These are phyloP conservation scores for Rhamnusium bicolor DNA, from an alignment of 2,888 invertebrate genomes.

Conservation along the genomic window DNA sequence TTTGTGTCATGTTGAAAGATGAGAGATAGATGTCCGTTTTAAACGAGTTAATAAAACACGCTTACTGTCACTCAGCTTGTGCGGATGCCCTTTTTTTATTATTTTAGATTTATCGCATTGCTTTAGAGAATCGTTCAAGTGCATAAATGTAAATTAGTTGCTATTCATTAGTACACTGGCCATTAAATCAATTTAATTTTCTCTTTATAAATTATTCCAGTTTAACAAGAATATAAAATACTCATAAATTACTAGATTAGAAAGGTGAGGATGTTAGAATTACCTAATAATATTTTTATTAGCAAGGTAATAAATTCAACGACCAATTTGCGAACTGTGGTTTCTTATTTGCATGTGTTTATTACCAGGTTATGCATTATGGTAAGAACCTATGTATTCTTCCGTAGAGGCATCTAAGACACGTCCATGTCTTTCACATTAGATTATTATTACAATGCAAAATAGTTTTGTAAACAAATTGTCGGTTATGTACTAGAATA, in stretches of 20 bases:
- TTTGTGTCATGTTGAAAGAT: neutral
- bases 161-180: slow-evolving; percentile 14
- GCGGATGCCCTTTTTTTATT: slow-evolving; percentile 16
- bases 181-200: slow-evolving; percentile 31
- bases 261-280: slow-evolving; percentile 20
- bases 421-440: too few relatives aligned
- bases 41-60: neutral
- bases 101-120: slow-evolving; percentile 18
- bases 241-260: slow-evolving; percentile 26
- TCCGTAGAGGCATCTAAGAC: too few relatives aligned
- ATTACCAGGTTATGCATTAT: too few relatives aligned
- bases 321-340: neutral
- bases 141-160: slow-evolving; percentile 26
- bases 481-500: too few relatives aligned
- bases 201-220: slow-evolving; percentile 27
- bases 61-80: slow-evolving; percentile 5
- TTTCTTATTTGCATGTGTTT: too few relatives aligned
- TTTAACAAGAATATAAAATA: slow-evolving; percentile 25
- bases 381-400: too few relatives aligned
- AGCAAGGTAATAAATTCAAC: slow-evolving; percentile 1
- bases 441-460: too few relatives aligned
- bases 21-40: neutral
- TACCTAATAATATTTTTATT: slow-evolving; percentile 11
- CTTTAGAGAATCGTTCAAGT: slow-evolving; percentile 19
- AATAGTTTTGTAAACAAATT: too few relatives aligned